Percentiles rank a stretch among this genome's conserved stretches.
Evolutionary conservation across 2,113 vertebrate species (phyloP).

Genomic region (Sinocyclocheilus anshuiensis): DNA sequence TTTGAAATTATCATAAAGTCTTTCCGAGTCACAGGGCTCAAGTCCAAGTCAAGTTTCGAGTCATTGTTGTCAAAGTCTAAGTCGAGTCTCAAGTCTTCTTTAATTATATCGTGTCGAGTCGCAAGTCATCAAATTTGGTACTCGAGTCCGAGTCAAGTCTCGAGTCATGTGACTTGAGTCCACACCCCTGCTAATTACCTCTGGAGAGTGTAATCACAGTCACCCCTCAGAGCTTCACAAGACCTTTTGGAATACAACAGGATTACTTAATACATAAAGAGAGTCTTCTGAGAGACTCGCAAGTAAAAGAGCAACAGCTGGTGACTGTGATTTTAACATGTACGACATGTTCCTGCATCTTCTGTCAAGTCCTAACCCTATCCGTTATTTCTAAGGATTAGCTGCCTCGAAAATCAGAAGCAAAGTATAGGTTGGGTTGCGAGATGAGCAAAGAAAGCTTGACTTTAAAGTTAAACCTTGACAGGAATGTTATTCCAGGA

Average conservation of each 20-base stretch:
- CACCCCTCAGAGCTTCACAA: constrained; percentile 3
- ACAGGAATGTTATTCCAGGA: constrained; percentile 5
- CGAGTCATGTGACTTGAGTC: too few species aligned
- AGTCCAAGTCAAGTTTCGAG: too few species aligned
- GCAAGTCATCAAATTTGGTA: too few species aligned
- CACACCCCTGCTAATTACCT: constrained; percentile 20
- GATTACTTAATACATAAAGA: neutral
- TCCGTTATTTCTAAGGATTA: neutral
- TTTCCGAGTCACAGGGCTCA: too few species aligned
- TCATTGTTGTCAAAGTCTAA: too few species aligned
- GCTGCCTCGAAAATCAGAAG: neutral
- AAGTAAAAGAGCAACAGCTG: neutral
- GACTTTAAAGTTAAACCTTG: neutral
- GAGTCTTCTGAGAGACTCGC: neutral
- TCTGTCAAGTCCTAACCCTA: neutral
- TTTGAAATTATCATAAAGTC: too few species aligned
- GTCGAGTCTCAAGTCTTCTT: too few species aligned
- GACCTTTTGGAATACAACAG: neutral
- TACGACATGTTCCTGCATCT: neutral
- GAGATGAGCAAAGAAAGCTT: neutral
- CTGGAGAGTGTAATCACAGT: constrained; percentile 30
- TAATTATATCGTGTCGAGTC: too few species aligned
- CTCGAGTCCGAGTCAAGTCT: too few species aligned
- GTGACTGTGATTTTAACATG: neutral
- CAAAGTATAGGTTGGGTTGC: neutral